Evolutionary conservation across 2,113 vertebrate species (phyloP), one percentile per base, ranked within the genome.

Genomic region (Odontophorus gujanensis): DNA sequence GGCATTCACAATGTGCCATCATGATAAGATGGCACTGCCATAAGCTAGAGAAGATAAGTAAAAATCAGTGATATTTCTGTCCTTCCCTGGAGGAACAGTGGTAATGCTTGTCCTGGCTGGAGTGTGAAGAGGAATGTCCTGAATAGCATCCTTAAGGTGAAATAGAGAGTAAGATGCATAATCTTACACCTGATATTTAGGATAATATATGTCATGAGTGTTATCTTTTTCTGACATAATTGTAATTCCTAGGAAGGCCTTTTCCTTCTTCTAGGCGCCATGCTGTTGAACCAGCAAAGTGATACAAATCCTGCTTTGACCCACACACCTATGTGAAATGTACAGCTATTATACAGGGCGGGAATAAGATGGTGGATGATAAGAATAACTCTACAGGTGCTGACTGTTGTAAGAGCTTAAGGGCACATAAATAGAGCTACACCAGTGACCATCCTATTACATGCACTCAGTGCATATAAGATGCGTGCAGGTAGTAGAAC

Each of bases 171-270:
- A 75, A 92, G 62, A 84, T 65, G 76, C 6, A 20, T 90, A 84
- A 91, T 90, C 91, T 94, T 85, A 88, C n/a, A 88, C 90, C 72
- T 93, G 92, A 75, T 96, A 84, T 90, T 96, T 88, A 86, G 94
- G 78, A 79, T 69, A 92, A 89, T 87, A 57, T 84, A 62, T 21
- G 4, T 85, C 57, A 9, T 13, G 61, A 80, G 47, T 57, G 85
- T 51, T 51, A 63, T 92, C 61, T 81, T 88, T 84, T 79, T 87
- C 26, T 25, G 26, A 26, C 2, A 3, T 58, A 5, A 3, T 82
- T 93, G 91, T 85, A 87, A 42, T 87, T 63, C 45, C 36, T 59
- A 21, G 85, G 43, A 80, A 77, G 47, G 28, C 7, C 50, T 40
- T 76, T 16, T 69, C 15, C 61, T 40, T 59, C 53, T 50, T 13